Conservation (phyloP, 2,888 invertebrate genomes). For the Dynastes tityus region DNA sequence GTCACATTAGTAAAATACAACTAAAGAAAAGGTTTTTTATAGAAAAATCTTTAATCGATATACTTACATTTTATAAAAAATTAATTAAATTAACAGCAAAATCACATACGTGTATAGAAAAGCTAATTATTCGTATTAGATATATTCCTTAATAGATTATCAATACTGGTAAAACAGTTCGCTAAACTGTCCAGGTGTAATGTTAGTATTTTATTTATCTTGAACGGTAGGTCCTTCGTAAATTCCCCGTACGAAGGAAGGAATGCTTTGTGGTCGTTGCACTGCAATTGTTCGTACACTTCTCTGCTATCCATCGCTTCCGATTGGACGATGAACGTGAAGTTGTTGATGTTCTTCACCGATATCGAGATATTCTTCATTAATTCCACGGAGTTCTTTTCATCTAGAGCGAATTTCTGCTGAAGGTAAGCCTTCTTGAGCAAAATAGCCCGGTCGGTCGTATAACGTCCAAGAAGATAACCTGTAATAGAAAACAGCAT, state of each 20-base stretch:
- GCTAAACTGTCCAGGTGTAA: constrained; percentile 51
- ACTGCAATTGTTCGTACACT: constrained; percentile 51
- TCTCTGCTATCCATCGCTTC: constrained; percentile 47
- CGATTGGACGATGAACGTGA: constrained; percentile 51
- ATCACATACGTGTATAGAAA: constrained; percentile 9
- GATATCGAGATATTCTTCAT: constrained; percentile 59
- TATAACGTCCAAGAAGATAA: constrained; percentile 70
- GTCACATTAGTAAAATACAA: neutral
- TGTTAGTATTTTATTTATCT: constrained; percentile 51
- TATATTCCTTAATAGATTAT: constrained; percentile 45
- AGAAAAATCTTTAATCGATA: constrained; percentile 17
- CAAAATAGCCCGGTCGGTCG: constrained; percentile 66
- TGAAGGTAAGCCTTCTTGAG: constrained; percentile 62
- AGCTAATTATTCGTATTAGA: constrained; percentile 41
- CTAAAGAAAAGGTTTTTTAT: neutral
- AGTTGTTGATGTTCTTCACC: constrained; percentile 52
- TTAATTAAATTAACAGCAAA: constrained; percentile 31
- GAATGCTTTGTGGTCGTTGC: constrained; percentile 46
- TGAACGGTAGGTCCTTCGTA: constrained; percentile 48
- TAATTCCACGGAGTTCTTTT: constrained; percentile 61
- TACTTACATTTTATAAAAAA: constrained; percentile 41
- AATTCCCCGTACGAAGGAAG: constrained; percentile 39
- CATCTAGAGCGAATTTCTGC: constrained; percentile 62
- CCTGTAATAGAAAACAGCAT: constrained; percentile 62
- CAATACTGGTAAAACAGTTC: constrained; percentile 51